Conservation (phyloP, 2,113 vertebrate genomes). For the Grantiella picta region DNA sequence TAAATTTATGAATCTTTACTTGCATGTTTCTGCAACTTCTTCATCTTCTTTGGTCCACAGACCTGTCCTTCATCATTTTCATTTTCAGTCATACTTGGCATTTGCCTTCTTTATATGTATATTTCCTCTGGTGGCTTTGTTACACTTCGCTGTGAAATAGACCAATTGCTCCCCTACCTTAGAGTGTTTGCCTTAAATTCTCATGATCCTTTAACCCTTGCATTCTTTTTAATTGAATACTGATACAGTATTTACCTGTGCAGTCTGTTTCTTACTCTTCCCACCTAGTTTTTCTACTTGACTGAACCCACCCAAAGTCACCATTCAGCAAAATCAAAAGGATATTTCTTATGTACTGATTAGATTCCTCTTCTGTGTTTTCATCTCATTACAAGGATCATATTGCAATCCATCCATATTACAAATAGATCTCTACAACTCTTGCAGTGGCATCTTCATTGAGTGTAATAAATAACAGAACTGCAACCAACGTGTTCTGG, state of each 20-base stretch:
- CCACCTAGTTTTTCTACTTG: background rate
- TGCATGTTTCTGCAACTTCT: background rate
- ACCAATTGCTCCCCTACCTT: background rate
- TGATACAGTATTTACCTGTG: background rate
- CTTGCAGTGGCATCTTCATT: background rate
- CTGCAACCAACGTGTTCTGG: background rate
- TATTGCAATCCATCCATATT: background rate
- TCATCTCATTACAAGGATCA: background rate
- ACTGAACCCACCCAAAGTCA: background rate
- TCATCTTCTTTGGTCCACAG: background rate
- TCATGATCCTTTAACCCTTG: fast-evolving
- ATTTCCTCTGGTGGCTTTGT: background rate
- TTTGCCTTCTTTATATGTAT: background rate
- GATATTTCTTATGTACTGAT: background rate
- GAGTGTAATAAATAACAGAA: background rate
- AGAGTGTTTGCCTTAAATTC: background rate
- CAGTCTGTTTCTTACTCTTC: background rate
- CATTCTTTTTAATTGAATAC: background rate
- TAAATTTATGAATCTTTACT: background rate
- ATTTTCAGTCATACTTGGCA: background rate
- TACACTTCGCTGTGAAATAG: background rate
- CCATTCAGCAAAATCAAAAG: background rate
- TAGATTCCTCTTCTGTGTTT: background rate
- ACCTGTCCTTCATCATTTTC: background rate
- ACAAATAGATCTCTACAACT: background rate